phyloP scores from a whole-genome alignment of 2,797 vertebrate genomes.

The Mastacembelus armatus region DNA sequence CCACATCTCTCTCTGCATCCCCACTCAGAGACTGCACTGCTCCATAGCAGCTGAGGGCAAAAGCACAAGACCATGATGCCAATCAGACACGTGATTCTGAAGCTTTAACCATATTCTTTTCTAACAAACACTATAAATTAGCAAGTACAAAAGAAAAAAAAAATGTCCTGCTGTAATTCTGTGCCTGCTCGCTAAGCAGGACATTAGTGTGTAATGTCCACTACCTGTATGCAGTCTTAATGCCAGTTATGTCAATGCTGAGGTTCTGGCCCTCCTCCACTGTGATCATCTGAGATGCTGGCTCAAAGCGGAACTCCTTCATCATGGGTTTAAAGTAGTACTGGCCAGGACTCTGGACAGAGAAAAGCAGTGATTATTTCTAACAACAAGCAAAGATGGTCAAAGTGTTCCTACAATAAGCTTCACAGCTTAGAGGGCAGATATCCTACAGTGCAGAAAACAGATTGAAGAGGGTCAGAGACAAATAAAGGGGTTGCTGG shows the following conservation, averaged over 20 bases:
- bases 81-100: background rate
- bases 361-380: background rate
- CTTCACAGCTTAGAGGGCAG: background rate
- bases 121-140: too few species aligned
- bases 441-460: background rate
- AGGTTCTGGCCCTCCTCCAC: conserved; percentile 96
- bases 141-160: too few species aligned
- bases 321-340: conserved; percentile 99
- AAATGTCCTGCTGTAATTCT: background rate
- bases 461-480: background rate
- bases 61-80: background rate
- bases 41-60: conserved; percentile 90
- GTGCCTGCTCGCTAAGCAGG: too few species aligned
- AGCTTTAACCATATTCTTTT: too few species aligned
- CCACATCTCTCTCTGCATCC: conserved; percentile 93
- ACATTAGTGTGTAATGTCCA: too few species aligned
- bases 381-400: background rate
- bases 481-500: background rate
- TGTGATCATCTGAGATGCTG: conserved; percentile 96
- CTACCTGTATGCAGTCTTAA: conserved; percentile 97
- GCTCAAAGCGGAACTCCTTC: conserved; percentile 99
- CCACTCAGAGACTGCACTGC: conserved; percentile 94
- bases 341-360: conserved; percentile 94
- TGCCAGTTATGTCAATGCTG: conserved; percentile 90
- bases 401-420: background rate